Percentiles rank a stretch among this genome's conserved stretches.
These are phyloP conservation scores for Linurgus olivaceus DNA, from an alignment of 2,797 vertebrate species.

Conservation along the genomic window DNA sequence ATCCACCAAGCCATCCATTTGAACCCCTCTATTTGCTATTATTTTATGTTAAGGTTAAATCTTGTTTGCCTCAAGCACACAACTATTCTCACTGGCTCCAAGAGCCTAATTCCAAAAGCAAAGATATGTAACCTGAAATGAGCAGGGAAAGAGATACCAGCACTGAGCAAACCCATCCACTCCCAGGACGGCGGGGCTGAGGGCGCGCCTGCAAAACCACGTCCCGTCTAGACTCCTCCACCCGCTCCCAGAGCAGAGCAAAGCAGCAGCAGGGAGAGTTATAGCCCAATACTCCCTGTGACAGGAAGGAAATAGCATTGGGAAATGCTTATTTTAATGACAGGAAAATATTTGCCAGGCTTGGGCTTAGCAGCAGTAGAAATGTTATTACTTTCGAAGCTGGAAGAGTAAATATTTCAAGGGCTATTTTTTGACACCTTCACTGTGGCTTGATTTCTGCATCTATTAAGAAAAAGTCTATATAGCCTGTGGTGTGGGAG, in stretches of 20 bases:
- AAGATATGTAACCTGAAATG: not conserved
- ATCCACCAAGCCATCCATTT: not conserved
- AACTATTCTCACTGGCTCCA: not conserved
- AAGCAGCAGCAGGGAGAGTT: slow-evolving; percentile 34
- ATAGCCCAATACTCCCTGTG: slow-evolving; percentile 27
- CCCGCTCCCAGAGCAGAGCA: not conserved
- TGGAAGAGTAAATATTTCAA: slow-evolving; percentile 60
- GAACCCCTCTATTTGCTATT: not conserved
- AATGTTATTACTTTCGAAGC: slow-evolving; percentile 53
- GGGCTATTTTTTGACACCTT: slow-evolving; percentile 53
- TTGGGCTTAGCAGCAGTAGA: slow-evolving; percentile 28
- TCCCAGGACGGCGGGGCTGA: not conserved
- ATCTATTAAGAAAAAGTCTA: slow-evolving; percentile 18
- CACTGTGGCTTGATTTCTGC: slow-evolving; percentile 49
- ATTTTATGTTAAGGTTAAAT: not conserved
- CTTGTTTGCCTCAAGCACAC: slow-evolving; percentile 17
- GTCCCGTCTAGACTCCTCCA: not conserved
- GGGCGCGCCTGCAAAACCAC: fast-evolving
- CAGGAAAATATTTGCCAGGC: slow-evolving; percentile 56
- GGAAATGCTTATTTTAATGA: slow-evolving; percentile 64
- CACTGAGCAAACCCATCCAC: not conserved
- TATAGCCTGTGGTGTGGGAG: not conserved
- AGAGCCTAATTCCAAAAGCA: not conserved
- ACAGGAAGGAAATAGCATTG: slow-evolving; percentile 54
- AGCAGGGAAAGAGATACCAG: not conserved